phyloP scores from a whole-genome alignment of 1,140 invertebrate genomes.

The Onthophagus taurus region DNA sequence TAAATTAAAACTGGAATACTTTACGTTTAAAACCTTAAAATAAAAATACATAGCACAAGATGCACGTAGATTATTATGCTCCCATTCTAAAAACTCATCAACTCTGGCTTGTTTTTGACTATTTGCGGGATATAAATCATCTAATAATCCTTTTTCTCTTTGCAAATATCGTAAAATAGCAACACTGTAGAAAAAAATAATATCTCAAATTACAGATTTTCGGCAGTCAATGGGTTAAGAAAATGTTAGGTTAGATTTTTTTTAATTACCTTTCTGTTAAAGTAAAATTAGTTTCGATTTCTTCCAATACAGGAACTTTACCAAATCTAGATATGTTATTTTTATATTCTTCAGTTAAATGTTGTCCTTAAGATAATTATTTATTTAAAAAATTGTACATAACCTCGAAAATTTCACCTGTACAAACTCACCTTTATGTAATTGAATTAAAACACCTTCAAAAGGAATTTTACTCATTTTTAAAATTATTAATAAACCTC shows the following conservation, averaged over 20 bases:
- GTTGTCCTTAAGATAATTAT: conserved; percentile 50
- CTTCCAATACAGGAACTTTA: conserved; percentile 69
- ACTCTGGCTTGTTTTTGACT: conserved; percentile 56
- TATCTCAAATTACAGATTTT: not conserved
- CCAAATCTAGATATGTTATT: conserved; percentile 60
- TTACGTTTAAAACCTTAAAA: not conserved
- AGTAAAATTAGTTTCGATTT: conserved; percentile 66
- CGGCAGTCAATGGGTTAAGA: not conserved
- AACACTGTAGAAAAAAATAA: conserved; percentile 46
- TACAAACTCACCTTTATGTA: conserved; percentile 2
- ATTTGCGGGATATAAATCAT: conserved; percentile 66
- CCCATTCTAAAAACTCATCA: conserved; percentile 83
- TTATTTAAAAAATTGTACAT: not conserved
- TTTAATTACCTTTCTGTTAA: conserved; percentile 65
- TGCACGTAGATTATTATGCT: conserved; percentile 63
- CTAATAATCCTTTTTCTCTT: conserved; percentile 44
- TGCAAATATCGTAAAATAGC: conserved; percentile 60
- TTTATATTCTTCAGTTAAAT: conserved; percentile 57
- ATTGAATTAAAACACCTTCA: not conserved
- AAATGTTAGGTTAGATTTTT: not conserved
- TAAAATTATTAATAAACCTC: conserved; percentile 1
- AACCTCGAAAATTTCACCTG: not conserved
- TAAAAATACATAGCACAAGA: conserved; percentile 58
- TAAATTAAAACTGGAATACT: not conserved
- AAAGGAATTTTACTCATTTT: not conserved